phyloP scores from a whole-genome alignment of 2,888 invertebrate genomes.

The Tolmerus cingulatus region DNA sequence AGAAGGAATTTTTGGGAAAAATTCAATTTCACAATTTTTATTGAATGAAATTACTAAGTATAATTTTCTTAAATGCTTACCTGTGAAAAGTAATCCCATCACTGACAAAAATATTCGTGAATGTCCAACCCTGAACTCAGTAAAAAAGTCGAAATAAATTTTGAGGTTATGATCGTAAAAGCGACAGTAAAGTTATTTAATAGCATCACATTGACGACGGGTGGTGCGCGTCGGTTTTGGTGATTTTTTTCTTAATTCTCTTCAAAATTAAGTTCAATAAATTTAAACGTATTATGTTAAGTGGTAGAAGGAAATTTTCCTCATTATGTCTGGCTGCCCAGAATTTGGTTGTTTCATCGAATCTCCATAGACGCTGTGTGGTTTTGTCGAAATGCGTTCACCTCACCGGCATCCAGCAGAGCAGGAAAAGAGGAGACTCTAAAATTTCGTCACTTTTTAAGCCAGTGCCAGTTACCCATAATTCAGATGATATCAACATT shows the following conservation, averaged over 20 bases:
- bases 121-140: background rate
- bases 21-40: too few relatives aligned
- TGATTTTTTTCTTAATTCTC: background rate
- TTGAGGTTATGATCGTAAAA: background rate
- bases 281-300: conserved; percentile 24
- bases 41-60: too few relatives aligned
- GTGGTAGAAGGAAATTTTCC: background rate
- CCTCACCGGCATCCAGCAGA: conserved; percentile 35
- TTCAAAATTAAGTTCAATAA: background rate
- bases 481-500: conserved; percentile 80
- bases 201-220: background rate
- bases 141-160: background rate
- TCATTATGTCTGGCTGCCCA: conserved; percentile 20
- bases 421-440: conserved; percentile 13
- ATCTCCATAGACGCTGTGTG: background rate
- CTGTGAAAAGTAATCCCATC: too few relatives aligned
- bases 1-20: too few relatives aligned
- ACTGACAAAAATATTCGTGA: background rate
- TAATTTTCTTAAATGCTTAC: too few relatives aligned
- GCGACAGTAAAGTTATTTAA: background rate
- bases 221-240: background rate
- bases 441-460: conserved; percentile 68
- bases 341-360: conserved; percentile 9
- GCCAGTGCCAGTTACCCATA: conserved; percentile 79
- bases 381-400: conserved; percentile 43